phyloP scores from a whole-genome alignment of 2,113 vertebrate species.

The Marcusenius ussheri region DNA sequence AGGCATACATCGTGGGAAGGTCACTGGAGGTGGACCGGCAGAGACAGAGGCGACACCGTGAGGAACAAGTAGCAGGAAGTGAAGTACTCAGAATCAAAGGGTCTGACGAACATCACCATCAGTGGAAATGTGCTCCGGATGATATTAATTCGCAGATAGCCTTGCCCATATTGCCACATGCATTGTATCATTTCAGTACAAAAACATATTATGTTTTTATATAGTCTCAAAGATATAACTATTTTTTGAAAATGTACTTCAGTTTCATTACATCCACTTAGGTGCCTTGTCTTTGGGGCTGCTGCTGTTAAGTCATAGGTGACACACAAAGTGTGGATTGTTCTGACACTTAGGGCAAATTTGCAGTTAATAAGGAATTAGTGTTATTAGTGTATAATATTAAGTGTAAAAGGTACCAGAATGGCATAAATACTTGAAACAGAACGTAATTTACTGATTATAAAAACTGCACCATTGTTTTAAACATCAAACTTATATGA shows the following conservation, averaged over 20 bases:
- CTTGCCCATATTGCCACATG: not conserved
- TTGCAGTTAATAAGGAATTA: not conserved
- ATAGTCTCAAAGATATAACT: not conserved
- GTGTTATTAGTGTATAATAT: not conserved
- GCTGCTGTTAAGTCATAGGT: not conserved
- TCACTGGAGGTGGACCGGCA: slow-evolving; percentile 45
- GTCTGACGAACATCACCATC: not conserved
- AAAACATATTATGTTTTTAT: not conserved
- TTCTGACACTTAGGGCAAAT: not conserved
- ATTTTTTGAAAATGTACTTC: not conserved
- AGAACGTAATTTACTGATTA: too few relatives aligned
- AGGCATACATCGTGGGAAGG: slow-evolving; percentile 19
- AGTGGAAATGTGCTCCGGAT: not conserved
- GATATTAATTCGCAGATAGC: not conserved
- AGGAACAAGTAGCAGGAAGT: not conserved
- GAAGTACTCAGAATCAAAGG: not conserved
- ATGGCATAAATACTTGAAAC: too few relatives aligned
- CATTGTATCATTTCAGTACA: not conserved
- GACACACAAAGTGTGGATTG: not conserved
- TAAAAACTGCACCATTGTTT: too few relatives aligned
- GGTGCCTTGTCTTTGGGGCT: not conserved
- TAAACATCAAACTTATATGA: not conserved
- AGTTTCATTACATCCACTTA: not conserved
- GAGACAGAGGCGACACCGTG: slow-evolving; percentile 31
- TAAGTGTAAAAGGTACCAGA: too few relatives aligned